phyloP scores from a whole-genome alignment of 1,140 invertebrate genomes.

The Bombus sylvicola region DNA sequence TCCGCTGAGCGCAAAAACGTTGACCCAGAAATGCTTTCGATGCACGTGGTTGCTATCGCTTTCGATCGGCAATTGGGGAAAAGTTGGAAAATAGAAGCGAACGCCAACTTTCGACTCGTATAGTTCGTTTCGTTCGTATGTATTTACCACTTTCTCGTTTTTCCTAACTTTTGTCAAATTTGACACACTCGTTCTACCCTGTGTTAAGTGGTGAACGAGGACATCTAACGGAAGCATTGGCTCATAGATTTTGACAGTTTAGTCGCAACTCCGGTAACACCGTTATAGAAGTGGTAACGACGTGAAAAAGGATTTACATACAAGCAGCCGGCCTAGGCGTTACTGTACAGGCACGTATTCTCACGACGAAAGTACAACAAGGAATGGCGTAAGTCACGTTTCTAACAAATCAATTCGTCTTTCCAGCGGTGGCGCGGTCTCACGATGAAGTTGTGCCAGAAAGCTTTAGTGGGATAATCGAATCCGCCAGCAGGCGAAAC shows the following conservation, averaged over 20 bases:
- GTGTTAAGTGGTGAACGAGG: no score
- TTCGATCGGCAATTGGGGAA: neutral
- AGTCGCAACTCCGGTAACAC: no score
- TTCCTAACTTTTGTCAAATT: neutral
- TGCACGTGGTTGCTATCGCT: neutral
- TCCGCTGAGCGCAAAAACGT: neutral
- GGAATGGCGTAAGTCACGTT: constrained; percentile 50
- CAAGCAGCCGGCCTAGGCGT: neutral
- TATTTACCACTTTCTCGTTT: neutral
- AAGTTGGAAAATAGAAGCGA: neutral
- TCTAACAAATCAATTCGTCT: constrained; percentile 55
- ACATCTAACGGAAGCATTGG: neutral
- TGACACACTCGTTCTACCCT: neutral
- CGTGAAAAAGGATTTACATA: constrained; percentile 4
- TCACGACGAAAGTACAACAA: constrained; percentile 38
- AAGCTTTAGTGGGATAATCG: constrained; percentile 47
- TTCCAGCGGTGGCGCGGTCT: constrained; percentile 25
- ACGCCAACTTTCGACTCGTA: neutral
- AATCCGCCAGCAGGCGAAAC: constrained; percentile 32
- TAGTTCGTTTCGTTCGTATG: neutral
- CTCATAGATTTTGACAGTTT: neutral
- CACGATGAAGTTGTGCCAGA: constrained; percentile 50
- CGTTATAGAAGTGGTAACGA: neutral
- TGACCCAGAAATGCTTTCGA: neutral
- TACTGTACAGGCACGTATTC: constrained; percentile 41